phyloP scores from a whole-genome alignment of 1,140 invertebrate species.

The Planococcus citri region DNA sequence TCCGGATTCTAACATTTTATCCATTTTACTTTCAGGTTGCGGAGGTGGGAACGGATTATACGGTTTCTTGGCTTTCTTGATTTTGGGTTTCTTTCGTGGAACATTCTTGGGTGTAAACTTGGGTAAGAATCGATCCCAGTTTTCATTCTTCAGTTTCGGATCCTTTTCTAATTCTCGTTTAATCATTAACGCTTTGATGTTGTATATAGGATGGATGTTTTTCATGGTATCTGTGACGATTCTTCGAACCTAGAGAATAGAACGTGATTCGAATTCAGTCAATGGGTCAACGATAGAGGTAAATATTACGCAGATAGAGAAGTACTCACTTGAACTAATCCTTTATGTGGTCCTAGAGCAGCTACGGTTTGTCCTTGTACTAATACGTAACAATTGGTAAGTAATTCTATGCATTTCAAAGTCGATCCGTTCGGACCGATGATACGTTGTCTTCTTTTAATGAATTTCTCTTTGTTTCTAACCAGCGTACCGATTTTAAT shows the following conservation, averaged over 20 bases:
- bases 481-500: conserved; percentile 92
- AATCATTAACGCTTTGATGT: conserved; percentile 97
- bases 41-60: conserved; percentile 97
- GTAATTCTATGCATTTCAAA: conserved; percentile 90
- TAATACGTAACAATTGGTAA: conserved; percentile 95
- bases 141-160: conserved; percentile 80
- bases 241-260: conserved; percentile 49
- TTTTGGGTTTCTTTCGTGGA: conserved; percentile 70
- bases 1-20: conserved; percentile 84
- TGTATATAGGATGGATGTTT: conserved; percentile 99
- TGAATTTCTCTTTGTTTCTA: conserved; percentile 86
- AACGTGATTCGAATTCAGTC: background rate
- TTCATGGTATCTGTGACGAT: conserved; percentile 97
- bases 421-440: conserved; percentile 96
- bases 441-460: conserved; percentile 85
- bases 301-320: conserved; percentile 24
- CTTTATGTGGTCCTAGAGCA: conserved; percentile 87
- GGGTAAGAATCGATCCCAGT: conserved; percentile 94
- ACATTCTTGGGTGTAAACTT: conserved; percentile 90
- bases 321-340: conserved; percentile 62
- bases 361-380: conserved; percentile 98
- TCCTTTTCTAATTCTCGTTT: conserved; percentile 90
- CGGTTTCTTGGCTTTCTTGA: conserved; percentile 69
- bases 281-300: background rate
- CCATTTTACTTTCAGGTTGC: conserved; percentile 84